phyloP scores from a whole-genome alignment of 1,140 invertebrate genomes.

The Cotesia chilonis region DNA sequence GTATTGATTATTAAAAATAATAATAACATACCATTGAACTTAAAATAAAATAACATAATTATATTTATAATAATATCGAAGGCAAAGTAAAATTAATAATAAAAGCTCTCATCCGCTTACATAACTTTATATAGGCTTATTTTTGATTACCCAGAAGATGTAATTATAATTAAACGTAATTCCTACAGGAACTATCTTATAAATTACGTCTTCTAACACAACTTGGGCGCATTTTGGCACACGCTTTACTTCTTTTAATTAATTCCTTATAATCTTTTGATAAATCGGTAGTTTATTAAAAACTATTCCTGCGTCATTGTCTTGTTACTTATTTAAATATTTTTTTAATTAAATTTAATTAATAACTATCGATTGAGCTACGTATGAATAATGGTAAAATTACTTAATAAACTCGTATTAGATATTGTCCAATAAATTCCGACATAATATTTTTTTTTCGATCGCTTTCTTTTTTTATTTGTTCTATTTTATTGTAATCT shows the following conservation, averaged over 20 bases:
- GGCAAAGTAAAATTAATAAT: too few species aligned
- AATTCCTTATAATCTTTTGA: constrained; percentile 1
- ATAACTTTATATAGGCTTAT: background rate
- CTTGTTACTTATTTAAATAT: constrained; percentile 15
- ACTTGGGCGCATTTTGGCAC: constrained; percentile 46
- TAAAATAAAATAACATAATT: constrained; percentile 7
- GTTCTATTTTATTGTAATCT: constrained; percentile 19
- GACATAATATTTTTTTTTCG: constrained; percentile 21
- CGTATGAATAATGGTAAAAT: constrained; percentile 43
- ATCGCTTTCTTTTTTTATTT: background rate
- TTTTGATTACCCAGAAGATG: background rate
- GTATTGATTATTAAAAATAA: background rate
- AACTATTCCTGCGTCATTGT: too few species aligned
- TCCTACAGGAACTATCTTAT: constrained; percentile 9
- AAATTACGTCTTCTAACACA: constrained; percentile 12
- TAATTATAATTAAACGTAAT: background rate
- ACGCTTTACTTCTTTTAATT: constrained; percentile 34
- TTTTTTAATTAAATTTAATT: constrained; percentile 29
- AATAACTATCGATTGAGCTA: constrained; percentile 45
- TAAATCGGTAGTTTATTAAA: background rate
- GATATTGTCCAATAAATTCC: constrained; percentile 53
- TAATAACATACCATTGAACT: background rate
- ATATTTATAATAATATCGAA: constrained; percentile 1
- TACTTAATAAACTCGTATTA: constrained; percentile 38
- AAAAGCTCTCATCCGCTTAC: too few species aligned